Base-by-base conservation (phyloP, 2,888 invertebrate species). In the Belgica antarctica region DNA sequence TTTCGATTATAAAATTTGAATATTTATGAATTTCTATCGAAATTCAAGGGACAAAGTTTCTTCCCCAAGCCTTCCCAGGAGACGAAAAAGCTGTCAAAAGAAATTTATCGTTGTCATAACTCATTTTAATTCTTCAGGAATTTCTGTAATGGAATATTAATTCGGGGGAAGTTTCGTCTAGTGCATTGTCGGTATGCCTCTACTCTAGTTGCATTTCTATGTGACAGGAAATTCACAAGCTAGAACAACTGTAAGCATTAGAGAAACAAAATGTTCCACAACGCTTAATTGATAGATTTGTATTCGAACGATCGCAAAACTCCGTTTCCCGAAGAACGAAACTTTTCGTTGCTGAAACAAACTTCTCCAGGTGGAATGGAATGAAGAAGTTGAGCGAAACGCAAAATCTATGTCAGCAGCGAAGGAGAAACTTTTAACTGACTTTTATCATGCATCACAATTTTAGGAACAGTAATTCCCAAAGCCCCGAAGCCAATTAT, bases 81-180 rank as follows among this genome's bases (percentile, higher is more conserved):
- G 17, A n/a, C 17, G 52, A 52, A 52, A 52, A 2, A 22, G 31
- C 57, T 68, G 68, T 57, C 52, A 34, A 34, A 19, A 24, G 24
- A 68, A 31, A 68, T 68, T 68, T 68, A 68, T 57, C 57, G 57
- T 47, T 19, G 27, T 68, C 68, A 68, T 68, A 68, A 68, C 47
- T 68, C 47, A 57, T 68, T 68, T 68, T 66, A 66, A 66, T 66
- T 66, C 28, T 47, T 7, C 22, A 2, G 52, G 52, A 52, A 52
- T 52, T 61, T 47, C 65, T 28, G 27, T 46, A 28, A 66, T 66
- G 19, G 47, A 65, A 41, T 65, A 47, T 47, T 41, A 41, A 27
- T 27, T 19, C 62, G 36, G 65, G n/a, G n/a, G 65, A 66, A 47
- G 65, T 66, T 66, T 28, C 15, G 65, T 66, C 65, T 66, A 66